Conservation (phyloP, 2,888 invertebrate species). For the Melieria omissa region DNA sequence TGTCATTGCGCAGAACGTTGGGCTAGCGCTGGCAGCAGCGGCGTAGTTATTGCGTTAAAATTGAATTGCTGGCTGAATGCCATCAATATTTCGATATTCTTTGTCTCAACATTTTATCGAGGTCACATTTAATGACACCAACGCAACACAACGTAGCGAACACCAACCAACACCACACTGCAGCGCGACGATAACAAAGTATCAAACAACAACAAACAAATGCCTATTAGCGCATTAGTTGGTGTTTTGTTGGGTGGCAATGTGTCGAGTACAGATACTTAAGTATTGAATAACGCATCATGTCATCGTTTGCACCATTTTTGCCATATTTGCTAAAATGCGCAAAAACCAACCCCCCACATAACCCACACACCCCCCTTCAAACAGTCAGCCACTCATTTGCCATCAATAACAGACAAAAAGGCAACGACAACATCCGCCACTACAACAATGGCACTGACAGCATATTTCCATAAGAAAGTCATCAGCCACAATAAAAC, state of each 20-base stretch:
- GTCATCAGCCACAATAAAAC: constrained; percentile 14
- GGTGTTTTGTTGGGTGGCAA: neutral
- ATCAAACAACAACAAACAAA: neutral
- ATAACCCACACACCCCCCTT: too few species aligned
- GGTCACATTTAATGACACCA: constrained; percentile 35
- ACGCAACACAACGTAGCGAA: neutral
- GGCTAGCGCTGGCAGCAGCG: too few species aligned
- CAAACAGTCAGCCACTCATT: too few species aligned
- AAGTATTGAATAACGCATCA: constrained; percentile 18
- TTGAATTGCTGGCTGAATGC: neutral
- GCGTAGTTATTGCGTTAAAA: too few species aligned
- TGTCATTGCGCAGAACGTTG: too few species aligned
- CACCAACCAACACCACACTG: too few species aligned
- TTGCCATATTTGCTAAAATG: constrained; percentile 11
- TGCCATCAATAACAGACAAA: constrained; percentile 5
- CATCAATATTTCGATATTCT: constrained; percentile 4
- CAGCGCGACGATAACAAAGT: neutral
- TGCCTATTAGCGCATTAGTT: too few species aligned
- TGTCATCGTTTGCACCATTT: constrained; percentile 16
- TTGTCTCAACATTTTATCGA: constrained; percentile 26
- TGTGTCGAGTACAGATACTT: neutral
- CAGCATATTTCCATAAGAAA: constrained; percentile 27
- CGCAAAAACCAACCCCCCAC: too few species aligned
- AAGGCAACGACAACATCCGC: neutral
- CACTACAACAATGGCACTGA: too few species aligned